These are phyloP conservation scores for Hydrolagus colliei DNA, from an alignment of 2,797 vertebrate species.

Conservation along the genomic window DNA sequence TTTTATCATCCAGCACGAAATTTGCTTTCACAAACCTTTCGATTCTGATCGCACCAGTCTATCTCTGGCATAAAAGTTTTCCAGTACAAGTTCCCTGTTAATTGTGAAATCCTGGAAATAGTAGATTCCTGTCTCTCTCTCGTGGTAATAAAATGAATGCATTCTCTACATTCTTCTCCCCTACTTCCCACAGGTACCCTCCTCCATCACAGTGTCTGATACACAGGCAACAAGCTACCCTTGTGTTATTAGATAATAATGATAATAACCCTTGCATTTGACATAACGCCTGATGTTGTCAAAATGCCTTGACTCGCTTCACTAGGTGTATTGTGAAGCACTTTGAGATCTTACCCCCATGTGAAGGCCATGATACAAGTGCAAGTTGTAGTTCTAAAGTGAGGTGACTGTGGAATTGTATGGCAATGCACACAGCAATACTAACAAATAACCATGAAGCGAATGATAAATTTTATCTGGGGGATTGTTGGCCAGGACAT, in stretches of 20 bases:
- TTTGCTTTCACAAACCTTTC: constrained; percentile 23
- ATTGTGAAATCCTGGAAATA: constrained; percentile 3
- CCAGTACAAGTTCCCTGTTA: not conserved
- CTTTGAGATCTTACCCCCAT: too few species aligned
- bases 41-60: not conserved
- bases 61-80: not conserved
- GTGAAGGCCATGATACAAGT: constrained; percentile 56
- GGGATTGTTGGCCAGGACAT: too few species aligned
- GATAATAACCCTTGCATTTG: too few species aligned
- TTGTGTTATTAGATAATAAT: not conserved
- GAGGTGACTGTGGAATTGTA: too few species aligned
- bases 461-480: too few species aligned
- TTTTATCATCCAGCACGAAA: constrained; percentile 16
- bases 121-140: not conserved
- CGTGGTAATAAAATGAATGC: not conserved
- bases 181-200: not conserved
- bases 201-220: not conserved
- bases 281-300: too few species aligned
- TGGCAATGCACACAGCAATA: too few species aligned
- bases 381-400: constrained; percentile 68
- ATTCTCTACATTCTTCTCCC: not conserved
- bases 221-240: not conserved
- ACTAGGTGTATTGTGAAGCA: too few species aligned
- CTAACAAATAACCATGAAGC: too few species aligned
- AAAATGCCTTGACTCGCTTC: too few species aligned